These are phyloP conservation scores for Herminia tarsipennalis DNA, from an alignment of 2,888 invertebrate genomes.

Conservation along the genomic window DNA sequence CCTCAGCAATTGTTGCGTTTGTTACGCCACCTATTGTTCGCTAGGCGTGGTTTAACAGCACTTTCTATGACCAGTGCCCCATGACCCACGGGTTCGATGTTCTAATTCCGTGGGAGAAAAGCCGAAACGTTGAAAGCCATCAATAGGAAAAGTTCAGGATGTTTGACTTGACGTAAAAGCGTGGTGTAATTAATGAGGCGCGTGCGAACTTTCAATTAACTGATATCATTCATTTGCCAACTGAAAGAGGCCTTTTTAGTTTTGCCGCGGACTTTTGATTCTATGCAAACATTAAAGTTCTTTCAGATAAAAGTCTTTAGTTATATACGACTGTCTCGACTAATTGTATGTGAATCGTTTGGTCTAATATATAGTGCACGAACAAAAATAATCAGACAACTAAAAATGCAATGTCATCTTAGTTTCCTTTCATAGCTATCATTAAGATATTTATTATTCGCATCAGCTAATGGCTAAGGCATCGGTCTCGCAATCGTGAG, in stretches of 20 bases:
- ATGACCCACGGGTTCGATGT: conserved; percentile 23
- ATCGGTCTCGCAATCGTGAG: too few relatives aligned
- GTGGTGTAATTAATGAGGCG: conserved; percentile 26
- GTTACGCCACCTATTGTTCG: conserved; percentile 68
- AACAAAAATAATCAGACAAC: too few relatives aligned
- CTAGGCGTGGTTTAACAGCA: conserved; percentile 53
- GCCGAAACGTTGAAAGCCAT: conserved; percentile 52
- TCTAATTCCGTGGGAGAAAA: conserved; percentile 58
- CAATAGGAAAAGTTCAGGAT: conserved; percentile 38
- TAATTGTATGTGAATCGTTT: too few relatives aligned
- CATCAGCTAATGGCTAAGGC: too few relatives aligned
- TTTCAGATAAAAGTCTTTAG: too few relatives aligned
- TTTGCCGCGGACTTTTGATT: neutral
- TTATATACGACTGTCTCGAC: too few relatives aligned
- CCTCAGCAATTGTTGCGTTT: conserved; percentile 59
- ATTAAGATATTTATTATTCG: too few relatives aligned
- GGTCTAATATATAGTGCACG: too few relatives aligned
- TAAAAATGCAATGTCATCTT: too few relatives aligned
- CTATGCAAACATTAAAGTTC: neutral
- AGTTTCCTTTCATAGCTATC: too few relatives aligned
- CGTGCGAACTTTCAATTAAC: conserved; percentile 14
- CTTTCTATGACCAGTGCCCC: conserved; percentile 59
- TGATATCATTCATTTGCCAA: neutral
- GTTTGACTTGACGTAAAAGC: conserved; percentile 38
- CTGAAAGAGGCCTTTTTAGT: too few relatives aligned